Evolutionary conservation across 2,113 vertebrate species (phyloP).

Genomic region (Erythrolamprus reginae): DNA sequence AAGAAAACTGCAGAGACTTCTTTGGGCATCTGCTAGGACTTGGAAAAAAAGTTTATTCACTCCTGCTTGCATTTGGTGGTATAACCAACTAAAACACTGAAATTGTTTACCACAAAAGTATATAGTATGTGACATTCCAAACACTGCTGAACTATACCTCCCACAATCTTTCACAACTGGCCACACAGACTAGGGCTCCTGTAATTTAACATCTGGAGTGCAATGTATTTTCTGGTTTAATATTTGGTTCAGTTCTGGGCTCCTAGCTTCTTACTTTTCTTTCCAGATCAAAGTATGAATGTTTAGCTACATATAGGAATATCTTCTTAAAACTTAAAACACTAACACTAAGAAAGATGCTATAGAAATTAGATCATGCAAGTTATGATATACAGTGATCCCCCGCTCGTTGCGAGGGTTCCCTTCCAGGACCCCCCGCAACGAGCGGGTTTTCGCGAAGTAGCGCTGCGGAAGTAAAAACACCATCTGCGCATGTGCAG

Average conservation of each 20-base stretch:
- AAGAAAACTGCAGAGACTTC: not conserved
- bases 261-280: not conserved
- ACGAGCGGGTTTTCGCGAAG: too few species aligned
- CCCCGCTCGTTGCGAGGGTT: too few species aligned
- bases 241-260: not conserved
- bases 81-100: not conserved
- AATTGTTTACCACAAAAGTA: not conserved
- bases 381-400: too few species aligned
- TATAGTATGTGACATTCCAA: not conserved
- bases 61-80: not conserved
- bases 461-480: too few species aligned
- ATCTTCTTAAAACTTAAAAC: not conserved
- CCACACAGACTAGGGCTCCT: not conserved
- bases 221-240: not conserved
- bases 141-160: not conserved
- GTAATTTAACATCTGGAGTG: not conserved
- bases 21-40: not conserved
- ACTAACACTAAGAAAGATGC: not conserved
- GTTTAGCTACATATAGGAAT: not conserved
- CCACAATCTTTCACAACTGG: not conserved
- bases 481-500: too few species aligned
- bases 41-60: not conserved
- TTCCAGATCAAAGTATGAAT: not conserved
- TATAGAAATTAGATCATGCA: not conserved
- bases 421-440: too few species aligned